Evolutionary conservation across 2,113 vertebrate species (phyloP), one percentile per base, ranked within the genome.

Genomic region (Muscicapa adusta): DNA sequence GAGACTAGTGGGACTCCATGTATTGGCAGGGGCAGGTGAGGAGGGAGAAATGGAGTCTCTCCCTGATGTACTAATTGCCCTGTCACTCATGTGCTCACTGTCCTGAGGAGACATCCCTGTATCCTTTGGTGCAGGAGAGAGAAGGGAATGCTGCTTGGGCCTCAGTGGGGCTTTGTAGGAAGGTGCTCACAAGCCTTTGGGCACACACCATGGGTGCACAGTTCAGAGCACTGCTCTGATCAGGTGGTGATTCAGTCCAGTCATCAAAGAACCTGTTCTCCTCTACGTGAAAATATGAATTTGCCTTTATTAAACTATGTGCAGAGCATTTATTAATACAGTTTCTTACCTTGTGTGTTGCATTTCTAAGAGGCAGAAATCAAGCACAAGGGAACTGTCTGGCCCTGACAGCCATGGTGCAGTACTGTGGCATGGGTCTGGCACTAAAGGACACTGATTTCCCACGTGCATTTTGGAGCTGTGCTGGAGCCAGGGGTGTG

Each of bases 1-100:
- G 85, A 94, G 76, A 92, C 96, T 96, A 80, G 88, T 94, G 65
- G 79, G 34, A 62, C 54, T 94, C 80, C 56, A 9, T 54, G 62
- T 48, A 79, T 86, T 31, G 36, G 66, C 1, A 2, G 82, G 66
- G 70, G 50, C 78, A 96, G 82, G 76, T 91, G 57, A 88, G 76
- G 58, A 93, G 75, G 87, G 61, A 85, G 77, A 89, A 92, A 36
- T 8, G 23, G 56, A 93, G 56, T 51, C 36, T 67, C 28, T 80
- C 36, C 31, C 60, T 56, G 22, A 29, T 71, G 60, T 40, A 48
- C 3, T 34, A 80, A 48, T 86, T 91, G 31, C 50, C 2, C 3
- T 4, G 2, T 89, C 60, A 28, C 81, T 75, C 1, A 0, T 15
- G 8, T 82, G 29, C 58, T 96, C 47, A 2, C 48, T 71, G 38